Conservation (phyloP, 2,888 invertebrate species). For the Coenonympha glycerion region DNA sequence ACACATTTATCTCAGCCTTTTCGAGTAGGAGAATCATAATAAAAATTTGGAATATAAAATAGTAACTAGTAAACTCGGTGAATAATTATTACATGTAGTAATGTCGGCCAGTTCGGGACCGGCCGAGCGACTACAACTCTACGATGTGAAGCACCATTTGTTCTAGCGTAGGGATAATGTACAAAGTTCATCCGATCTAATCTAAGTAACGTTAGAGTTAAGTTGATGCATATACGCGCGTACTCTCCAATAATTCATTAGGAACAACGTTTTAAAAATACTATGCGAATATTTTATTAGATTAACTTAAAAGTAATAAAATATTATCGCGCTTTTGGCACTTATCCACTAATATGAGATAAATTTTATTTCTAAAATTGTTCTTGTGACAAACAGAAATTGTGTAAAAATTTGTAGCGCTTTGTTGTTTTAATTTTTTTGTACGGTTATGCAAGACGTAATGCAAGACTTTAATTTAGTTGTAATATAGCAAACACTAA, state of each 20-base stretch:
- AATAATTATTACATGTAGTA: constrained; percentile 55
- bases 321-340: constrained; percentile 68
- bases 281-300: constrained; percentile 61
- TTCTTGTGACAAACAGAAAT: background rate
- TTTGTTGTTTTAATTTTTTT: background rate
- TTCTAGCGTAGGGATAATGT: constrained; percentile 76
- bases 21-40: constrained; percentile 73
- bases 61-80: constrained; percentile 69
- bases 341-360: constrained; percentile 54
- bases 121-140: constrained; percentile 51
- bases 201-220: constrained; percentile 67
- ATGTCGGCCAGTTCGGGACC: constrained; percentile 35
- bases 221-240: constrained; percentile 58
- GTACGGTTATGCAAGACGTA: constrained; percentile 10
- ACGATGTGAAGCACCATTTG: constrained; percentile 75
- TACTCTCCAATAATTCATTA: constrained; percentile 66
- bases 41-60: constrained; percentile 66
- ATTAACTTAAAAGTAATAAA: constrained; percentile 55
- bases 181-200: constrained; percentile 68
- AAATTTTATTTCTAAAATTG: constrained; percentile 18
- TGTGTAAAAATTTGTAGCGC: constrained; percentile 5
- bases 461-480: constrained; percentile 12
- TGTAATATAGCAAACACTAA: constrained; percentile 20
- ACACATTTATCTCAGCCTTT: constrained; percentile 72
- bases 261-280: constrained; percentile 74